Conservation (phyloP, 2,797 vertebrate species). For the Sebastes elongatus region DNA sequence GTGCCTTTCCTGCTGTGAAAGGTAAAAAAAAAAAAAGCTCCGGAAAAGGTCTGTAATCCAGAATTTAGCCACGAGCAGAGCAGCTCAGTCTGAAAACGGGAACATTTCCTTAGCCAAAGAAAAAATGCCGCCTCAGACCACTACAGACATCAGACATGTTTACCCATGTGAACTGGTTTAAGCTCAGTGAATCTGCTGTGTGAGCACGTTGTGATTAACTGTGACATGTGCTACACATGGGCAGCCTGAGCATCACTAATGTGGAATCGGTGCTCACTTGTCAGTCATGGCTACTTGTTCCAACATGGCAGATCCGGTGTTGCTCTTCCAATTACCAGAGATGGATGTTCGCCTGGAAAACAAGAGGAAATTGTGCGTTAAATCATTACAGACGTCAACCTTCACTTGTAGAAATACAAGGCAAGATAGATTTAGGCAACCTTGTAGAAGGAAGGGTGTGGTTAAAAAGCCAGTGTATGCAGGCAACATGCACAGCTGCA, state of each 20-base stretch:
- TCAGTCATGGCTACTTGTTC: conserved; percentile 99
- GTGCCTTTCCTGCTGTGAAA: background rate
- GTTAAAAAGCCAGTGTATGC: background rate
- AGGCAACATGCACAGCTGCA: background rate
- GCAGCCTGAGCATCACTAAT: conserved; percentile 46
- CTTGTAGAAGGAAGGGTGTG: background rate
- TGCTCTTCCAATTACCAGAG: conserved; percentile 99
- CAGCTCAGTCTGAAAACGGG: background rate
- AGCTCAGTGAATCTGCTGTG: conserved; percentile 16
- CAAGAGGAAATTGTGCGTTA: conserved; percentile 20
- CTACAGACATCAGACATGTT: conserved; percentile 23
- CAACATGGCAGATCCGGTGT: conserved; percentile 98
- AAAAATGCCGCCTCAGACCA: background rate
- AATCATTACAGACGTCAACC: conserved; percentile 2
- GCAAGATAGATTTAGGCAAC: background rate
- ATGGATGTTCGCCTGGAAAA: conserved; percentile 95
- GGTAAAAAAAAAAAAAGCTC: background rate
- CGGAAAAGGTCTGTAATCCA: background rate
- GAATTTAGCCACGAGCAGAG: background rate
- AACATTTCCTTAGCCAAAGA: background rate
- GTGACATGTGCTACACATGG: conserved; percentile 29
- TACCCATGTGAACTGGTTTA: conserved; percentile 11
- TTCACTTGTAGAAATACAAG: background rate
- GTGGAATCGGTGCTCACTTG: conserved; percentile 84
- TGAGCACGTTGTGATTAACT: conserved; percentile 24